Evolutionary conservation across 2,888 invertebrate species (phyloP).

Genomic region (Tipula lateralis): DNA sequence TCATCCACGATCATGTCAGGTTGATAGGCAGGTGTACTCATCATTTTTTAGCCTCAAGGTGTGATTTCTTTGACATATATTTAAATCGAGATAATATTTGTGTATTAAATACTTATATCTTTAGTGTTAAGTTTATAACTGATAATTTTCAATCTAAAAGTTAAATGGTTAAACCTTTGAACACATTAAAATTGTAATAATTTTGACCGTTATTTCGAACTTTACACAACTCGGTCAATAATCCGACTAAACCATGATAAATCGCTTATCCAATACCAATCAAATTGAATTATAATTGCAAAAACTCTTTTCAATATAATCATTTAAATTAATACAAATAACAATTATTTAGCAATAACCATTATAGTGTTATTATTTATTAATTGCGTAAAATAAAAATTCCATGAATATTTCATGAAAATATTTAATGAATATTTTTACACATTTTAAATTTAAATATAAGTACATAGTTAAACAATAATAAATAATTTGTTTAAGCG

Average conservation of each 20-base stretch:
- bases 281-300: not conserved
- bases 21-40: not conserved
- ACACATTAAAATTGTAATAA: no score
- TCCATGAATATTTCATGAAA: not conserved
- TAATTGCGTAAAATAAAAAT: not conserved
- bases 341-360: not conserved
- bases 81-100: no score
- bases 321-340: not conserved
- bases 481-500: not conserved
- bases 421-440: not conserved
- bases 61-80: not conserved
- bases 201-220: no score
- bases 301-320: not conserved
- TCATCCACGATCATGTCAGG: not conserved
- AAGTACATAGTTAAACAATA: not conserved
- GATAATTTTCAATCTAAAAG: no score
- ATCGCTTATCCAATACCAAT: not conserved
- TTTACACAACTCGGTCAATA: no score
- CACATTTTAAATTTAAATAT: not conserved
- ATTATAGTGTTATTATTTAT: not conserved
- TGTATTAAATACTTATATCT: no score
- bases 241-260: not conserved
- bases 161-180: no score
- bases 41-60: not conserved
- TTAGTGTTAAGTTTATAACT: no score